Conservation (phyloP, 2,113 vertebrate species). For the Sphyrna mokarran region DNA sequence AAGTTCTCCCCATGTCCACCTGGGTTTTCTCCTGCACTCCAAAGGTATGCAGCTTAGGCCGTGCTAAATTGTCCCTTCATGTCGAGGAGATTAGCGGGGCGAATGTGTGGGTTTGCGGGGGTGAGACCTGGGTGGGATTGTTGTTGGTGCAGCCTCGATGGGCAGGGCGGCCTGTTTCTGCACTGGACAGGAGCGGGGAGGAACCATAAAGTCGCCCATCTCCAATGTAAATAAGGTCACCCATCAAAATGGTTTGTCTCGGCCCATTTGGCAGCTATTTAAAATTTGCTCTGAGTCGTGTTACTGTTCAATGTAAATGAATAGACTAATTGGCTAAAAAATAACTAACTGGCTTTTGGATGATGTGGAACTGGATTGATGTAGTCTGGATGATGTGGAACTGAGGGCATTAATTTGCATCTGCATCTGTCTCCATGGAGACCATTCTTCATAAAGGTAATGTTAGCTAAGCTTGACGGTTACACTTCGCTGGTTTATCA, state of each 20-base stretch:
- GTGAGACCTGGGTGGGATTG: too few relatives aligned
- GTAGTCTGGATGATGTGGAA: too few relatives aligned
- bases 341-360: neutral
- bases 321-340: neutral
- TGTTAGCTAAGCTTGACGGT: neutral
- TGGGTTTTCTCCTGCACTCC: too few relatives aligned
- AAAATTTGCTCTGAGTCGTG: neutral
- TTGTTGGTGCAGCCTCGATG: too few relatives aligned
- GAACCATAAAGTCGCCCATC: neutral
- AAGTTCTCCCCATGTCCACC: too few relatives aligned
- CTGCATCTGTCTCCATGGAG: neutral
- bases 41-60: too few relatives aligned
- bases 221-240: neutral
- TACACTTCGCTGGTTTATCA: neutral
- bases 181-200: too few relatives aligned
- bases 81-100: too few relatives aligned
- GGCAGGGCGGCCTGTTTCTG: too few relatives aligned
- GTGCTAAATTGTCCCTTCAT: too few relatives aligned
- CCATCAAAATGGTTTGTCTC: neutral
- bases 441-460: neutral
- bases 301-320: neutral
- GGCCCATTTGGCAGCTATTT: neutral
- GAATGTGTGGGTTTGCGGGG: too few relatives aligned
- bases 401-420: neutral
- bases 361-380: neutral